phyloP scores from a whole-genome alignment of 2,797 vertebrate genomes.

The Enoplosus armatus region DNA sequence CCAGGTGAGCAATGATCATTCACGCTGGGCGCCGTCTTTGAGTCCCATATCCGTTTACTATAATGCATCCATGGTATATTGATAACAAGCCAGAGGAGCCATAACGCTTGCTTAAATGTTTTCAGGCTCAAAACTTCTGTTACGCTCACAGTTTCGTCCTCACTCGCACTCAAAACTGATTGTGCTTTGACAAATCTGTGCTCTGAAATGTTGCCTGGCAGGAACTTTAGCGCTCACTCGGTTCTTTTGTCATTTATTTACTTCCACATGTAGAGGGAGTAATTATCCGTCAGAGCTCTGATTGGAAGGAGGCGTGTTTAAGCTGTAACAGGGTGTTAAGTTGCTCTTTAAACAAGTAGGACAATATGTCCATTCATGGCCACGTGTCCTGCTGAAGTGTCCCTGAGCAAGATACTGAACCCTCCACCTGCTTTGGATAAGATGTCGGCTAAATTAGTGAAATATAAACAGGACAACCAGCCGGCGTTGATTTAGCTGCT shows the following conservation, averaged over 20 bases:
- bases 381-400: constrained; percentile 9
- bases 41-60: too few species aligned
- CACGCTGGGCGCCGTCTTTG: too few species aligned
- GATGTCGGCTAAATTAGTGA: constrained; percentile 9
- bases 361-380: background rate
- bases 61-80: too few species aligned
- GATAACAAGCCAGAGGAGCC: too few species aligned
- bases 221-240: background rate
- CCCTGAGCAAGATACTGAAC: background rate
- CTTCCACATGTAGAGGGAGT: background rate
- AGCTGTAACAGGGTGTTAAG: background rate
- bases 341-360: constrained; percentile 39
- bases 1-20: too few species aligned
- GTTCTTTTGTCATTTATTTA: background rate
- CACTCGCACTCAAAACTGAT: background rate
- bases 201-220: background rate
- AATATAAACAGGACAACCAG: constrained; percentile 13
- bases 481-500: constrained; percentile 40
- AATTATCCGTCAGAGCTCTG: background rate
- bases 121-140: too few species aligned
- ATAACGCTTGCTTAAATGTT: too few species aligned
- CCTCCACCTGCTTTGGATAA: constrained; percentile 20
- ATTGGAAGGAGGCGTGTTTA: background rate
- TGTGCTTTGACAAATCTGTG: background rate
- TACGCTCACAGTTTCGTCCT: too few species aligned